Base-by-base conservation (phyloP, 2,113 vertebrate species). In the Rousettus leschenaultii region DNA sequence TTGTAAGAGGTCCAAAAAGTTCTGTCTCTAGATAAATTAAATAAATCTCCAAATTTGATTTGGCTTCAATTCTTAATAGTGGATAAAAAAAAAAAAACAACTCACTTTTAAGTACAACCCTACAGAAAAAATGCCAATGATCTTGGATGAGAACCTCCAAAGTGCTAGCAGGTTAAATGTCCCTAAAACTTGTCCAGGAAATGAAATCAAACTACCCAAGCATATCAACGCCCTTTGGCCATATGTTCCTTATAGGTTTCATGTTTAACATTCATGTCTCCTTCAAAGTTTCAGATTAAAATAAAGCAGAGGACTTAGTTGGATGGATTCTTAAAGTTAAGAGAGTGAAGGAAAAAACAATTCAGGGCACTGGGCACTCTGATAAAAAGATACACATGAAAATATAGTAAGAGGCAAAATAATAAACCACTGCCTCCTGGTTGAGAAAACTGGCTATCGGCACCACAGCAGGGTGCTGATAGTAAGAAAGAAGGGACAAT, bases 1-100 rank as follows among this genome's bases (percentile, higher is more conserved):
- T 77, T 92, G 21, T 65, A 77, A 70, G 43, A 84, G 51, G 51
- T 68, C 33, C 79, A 80, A 30, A 66, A 80, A 88, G 19, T 83
- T 92, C 33, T 78, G 7, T 61, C 22, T 97, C 77, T 92, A 61
- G 21, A 74, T 75, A 79, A 90, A 89, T 26, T 55, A 96, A 83
- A 61, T 77, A 73, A 68, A 35, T 21, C 16, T 53, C 13, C 18
- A 91, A 87, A 86, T 87, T 13, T 87, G 61, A 94, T 74, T 78
- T 95, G 86, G 38, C 10, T 94, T 92, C 24, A 73, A 63, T 43
- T 95, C 55, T 38, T 65, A 68, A 92, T 84, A 83, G 71, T 26
- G 18, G 55, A 51, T 43, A 28, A 61, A 21, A 30, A 12, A 21
- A 30, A 12, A 13, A 33, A 57, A n/a, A n/a, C n/a, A 15, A 12